These are phyloP conservation scores for Talpa occidentalis DNA, from an alignment of 2,113 vertebrate genomes.

Conservation along the genomic window DNA sequence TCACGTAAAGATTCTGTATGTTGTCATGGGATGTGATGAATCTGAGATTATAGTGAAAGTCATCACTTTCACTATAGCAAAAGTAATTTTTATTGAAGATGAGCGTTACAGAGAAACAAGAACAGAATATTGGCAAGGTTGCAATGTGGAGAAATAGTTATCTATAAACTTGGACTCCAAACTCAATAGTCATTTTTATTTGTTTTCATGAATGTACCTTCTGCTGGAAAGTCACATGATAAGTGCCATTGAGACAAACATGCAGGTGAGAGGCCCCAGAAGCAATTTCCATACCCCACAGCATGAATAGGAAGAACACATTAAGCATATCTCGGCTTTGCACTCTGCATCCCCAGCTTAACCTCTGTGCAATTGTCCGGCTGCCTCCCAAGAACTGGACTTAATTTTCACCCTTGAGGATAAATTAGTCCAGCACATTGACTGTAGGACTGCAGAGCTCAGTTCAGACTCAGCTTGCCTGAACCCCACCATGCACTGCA, in stretches of 20 bases:
- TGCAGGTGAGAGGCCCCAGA: not conserved
- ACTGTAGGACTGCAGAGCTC: slow-evolving; percentile 5
- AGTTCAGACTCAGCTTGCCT: not conserved
- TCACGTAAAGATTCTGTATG: not conserved
- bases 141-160: not conserved
- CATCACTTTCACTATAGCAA: not conserved
- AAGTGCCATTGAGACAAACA: not conserved
- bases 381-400: slow-evolving; percentile 49
- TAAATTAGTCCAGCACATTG: slow-evolving; percentile 69
- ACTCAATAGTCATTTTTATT: not conserved
- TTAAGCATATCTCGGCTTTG: not conserved
- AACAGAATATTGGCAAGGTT: not conserved
- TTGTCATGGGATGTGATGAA: not conserved
- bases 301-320: not conserved
- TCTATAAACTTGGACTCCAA: not conserved
- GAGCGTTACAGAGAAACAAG: not conserved
- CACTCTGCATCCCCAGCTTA: not conserved
- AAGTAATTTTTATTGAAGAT: not conserved
- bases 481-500: not conserved
- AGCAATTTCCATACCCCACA: not conserved
- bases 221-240: not conserved
- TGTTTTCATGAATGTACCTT: not conserved
- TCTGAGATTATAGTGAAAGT: not conserved
- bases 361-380: slow-evolving; percentile 30
- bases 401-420: slow-evolving; percentile 76